Conservation (phyloP, 2,113 vertebrate species). For the Setophaga kirtlandii region DNA sequence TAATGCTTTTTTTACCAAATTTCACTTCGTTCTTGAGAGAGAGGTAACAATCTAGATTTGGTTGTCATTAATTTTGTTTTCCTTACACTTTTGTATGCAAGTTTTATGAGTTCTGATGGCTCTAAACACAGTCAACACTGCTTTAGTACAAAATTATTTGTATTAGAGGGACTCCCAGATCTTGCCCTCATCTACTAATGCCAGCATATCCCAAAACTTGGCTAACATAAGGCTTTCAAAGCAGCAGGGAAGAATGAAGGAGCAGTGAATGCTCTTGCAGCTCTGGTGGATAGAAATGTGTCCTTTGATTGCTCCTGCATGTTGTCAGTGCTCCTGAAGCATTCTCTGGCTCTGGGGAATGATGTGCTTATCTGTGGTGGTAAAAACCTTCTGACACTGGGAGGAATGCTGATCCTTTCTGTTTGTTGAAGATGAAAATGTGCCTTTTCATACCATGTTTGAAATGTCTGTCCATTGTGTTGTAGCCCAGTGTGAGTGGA, state of each 20-base stretch:
- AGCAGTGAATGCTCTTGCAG: slow-evolving; percentile 5
- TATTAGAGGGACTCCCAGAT: background rate
- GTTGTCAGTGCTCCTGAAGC: background rate
- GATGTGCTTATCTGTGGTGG: background rate
- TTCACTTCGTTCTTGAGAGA: background rate
- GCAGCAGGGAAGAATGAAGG: background rate
- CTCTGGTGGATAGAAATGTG: slow-evolving; percentile 2
- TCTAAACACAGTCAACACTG: background rate
- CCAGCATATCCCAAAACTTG: background rate
- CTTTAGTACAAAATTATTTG: background rate
- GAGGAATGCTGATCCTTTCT: background rate
- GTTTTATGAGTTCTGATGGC: background rate
- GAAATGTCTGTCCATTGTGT: slow-evolving; percentile 15
- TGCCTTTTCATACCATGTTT: background rate
- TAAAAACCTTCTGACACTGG: background rate
- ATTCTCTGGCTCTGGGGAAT: background rate
- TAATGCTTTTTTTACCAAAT: background rate
- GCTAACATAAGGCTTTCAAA: background rate
- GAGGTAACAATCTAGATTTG: background rate
- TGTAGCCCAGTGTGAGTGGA: slow-evolving; percentile 94
- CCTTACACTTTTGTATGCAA: background rate
- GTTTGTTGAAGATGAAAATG: background rate
- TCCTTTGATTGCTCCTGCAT: background rate
- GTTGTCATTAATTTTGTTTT: background rate
- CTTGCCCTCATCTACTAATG: background rate